Base-by-base conservation (phyloP, 2,113 vertebrate species). In the Larimichthys polyactis region DNA sequence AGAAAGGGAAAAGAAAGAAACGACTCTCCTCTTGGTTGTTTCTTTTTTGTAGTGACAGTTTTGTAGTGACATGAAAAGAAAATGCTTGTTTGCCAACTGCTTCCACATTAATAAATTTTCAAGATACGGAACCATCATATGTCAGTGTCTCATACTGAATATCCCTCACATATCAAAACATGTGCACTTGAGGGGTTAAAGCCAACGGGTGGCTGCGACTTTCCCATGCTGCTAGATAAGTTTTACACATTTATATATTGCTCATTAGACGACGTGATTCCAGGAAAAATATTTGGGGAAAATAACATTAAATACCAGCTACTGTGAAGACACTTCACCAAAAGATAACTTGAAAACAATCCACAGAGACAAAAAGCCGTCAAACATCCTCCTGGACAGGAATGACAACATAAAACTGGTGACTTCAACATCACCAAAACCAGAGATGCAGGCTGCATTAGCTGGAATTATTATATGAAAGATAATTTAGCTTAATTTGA, bases 261-360 rank as follows among this genome's bases (percentile, higher is more conserved):
- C 96, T 96, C 97, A 93, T 96, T 98, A 99, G 98, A 99, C 93
- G 96, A 99, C 82, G 97, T 99, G 96, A 99, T 99, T 97, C 98
- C 98, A 93, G 98, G 99, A 92, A 98, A 99, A 96, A 99, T 99
- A 91, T 95, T 99, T 40, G 96, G 98, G 98, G 89, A 99, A 99
- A 97, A 98, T 99, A 95, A 99, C 98, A 93, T 97, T 99, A 99
- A 40, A 40, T 40, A 40, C 9, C 36, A 9, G 98, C 97, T 95
- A 99, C 98, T 99, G 98, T 99, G 97, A 99, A 99, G 96, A 98
- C 98, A 95, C 97, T 99, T 99, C 99, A 99, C 97, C 98, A 99
- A 97, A 99, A 96, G 98, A 99, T 97, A 99, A 99, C 97, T 98
- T 99, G 98, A 99, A 99, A 97, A 99, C 99, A 88, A 99, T 99